Evolutionary conservation across 37 sponge, comb jelly and placozoan genomes (phyloP).

Genomic region (Beroe forskalii): DNA sequence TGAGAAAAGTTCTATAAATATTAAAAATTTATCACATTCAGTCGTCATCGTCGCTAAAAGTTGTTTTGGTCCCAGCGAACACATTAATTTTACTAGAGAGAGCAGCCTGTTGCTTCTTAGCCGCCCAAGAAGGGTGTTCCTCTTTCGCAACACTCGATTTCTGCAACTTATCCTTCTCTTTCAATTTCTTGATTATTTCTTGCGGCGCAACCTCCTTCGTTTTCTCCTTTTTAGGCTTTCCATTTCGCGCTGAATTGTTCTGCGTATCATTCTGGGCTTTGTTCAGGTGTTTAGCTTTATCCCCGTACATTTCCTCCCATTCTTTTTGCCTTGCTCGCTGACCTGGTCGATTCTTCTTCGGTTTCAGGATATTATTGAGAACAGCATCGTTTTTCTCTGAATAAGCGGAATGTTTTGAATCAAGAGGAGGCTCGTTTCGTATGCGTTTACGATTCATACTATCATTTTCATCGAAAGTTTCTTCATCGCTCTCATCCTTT

Average conservation of each 20-base stretch:
- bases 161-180: not conserved
- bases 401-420: not conserved
- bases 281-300: constrained; percentile 25
- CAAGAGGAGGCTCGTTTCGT: not conserved
- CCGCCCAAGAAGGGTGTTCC: constrained; percentile 51
- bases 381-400: constrained; percentile 28
- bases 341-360: constrained; percentile 36
- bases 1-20: no score
- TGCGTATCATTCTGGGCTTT: not conserved
- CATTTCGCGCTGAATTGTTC: not conserved
- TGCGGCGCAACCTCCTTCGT: not conserved
- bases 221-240: not conserved
- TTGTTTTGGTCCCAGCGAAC: constrained; percentile 36
- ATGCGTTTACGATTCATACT: not conserved
- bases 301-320: constrained; percentile 46
- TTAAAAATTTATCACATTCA: no score
- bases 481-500: not conserved
- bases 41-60: constrained; percentile 21
- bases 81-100: constrained; percentile 20
- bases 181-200: constrained; percentile 29
- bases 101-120: constrained; percentile 38
- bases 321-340: constrained; percentile 43
- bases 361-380: constrained; percentile 5
- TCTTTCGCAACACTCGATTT: not conserved
- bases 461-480: not conserved